phyloP scores from a whole-genome alignment of 92 coral and sea anemone genomes.

The Zoanthus gigantus region DNA sequence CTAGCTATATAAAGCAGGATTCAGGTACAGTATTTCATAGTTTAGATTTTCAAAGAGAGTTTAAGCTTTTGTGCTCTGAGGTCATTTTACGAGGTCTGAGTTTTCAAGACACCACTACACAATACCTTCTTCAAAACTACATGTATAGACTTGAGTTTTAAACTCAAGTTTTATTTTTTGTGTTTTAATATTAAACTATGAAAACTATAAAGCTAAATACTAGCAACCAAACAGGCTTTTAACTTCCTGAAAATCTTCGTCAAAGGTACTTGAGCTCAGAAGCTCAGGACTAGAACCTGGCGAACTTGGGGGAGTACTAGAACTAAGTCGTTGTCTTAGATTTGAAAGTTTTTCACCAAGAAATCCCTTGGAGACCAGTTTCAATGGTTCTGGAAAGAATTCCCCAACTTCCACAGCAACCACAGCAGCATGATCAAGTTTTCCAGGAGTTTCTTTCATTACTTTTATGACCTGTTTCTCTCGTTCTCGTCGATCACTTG shows the following conservation, averaged over 20 bases:
- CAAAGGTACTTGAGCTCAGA: not conserved
- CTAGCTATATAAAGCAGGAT: too few relatives aligned
- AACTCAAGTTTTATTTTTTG: too few relatives aligned
- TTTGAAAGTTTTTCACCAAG: slow-evolving; percentile 18
- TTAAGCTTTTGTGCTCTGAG: too few relatives aligned
- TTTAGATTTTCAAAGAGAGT: too few relatives aligned
- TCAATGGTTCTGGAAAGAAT: slow-evolving; percentile 74
- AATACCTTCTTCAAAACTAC: too few relatives aligned
- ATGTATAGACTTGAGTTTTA: too few relatives aligned
- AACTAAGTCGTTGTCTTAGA: slow-evolving; percentile 28
- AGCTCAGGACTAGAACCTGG: not conserved
- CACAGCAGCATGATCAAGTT: slow-evolving; percentile 96
- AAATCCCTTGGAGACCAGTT: slow-evolving; percentile 69
- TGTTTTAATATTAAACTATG: not conserved
- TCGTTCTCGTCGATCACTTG: slow-evolving; percentile 50
- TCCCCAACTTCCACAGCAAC: slow-evolving; percentile 97
- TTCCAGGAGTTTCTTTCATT: slow-evolving; percentile 86
- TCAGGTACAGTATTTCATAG: too few relatives aligned
- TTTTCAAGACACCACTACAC: too few relatives aligned
- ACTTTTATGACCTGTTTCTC: slow-evolving; percentile 70
- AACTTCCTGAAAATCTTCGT: slow-evolving; percentile 38
- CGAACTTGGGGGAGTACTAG: slow-evolving; percentile 42
- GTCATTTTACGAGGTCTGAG: too few relatives aligned
- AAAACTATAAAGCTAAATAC: not conserved
- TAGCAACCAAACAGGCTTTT: slow-evolving; percentile 25